Conservation (phyloP, 30 jellyfish, hydroid and myxozoan species). For the Hydra vulgaris region DNA sequence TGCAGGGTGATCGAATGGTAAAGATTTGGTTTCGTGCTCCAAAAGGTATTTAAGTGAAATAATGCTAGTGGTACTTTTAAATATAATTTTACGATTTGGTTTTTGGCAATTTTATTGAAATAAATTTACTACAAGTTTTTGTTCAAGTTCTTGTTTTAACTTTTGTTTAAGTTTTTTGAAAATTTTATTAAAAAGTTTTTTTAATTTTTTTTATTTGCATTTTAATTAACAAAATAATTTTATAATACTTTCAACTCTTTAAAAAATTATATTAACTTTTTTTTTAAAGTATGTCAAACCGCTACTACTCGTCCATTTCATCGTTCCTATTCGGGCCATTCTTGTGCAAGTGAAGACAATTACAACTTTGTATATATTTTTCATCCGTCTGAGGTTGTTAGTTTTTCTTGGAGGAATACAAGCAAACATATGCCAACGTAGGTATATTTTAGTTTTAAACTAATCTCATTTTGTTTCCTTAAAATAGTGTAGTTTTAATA, state of each 20-base stretch:
- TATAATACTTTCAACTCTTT: no score
- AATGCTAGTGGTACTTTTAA: no score
- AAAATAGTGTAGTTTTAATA: no score
- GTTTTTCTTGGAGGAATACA: constrained; percentile 88
- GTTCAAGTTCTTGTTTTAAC: neutral
- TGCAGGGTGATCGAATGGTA: constrained; percentile 85
- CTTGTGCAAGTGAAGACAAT: constrained; percentile 28
- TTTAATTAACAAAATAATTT: no score
- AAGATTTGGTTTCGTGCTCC: constrained; percentile 87
- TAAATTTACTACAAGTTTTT: no score
- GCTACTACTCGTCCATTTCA: neutral
- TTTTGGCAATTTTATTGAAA: neutral
- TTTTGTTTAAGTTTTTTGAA: neutral
- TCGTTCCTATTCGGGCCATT: neutral
- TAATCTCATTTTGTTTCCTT: neutral
- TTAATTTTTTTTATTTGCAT: no score
- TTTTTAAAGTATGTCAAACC: neutral
- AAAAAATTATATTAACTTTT: neutral
- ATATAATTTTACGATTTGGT: no score
- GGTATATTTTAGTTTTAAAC: neutral
- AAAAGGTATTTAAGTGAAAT: constrained; percentile 41
- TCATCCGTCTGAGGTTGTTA: constrained; percentile 77
- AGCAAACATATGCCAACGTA: constrained; percentile 88
- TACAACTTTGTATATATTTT: constrained; percentile 77
- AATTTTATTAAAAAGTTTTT: neutral